Conservation (phyloP, 2,888 invertebrate species). For the Netelia inedita region DNA sequence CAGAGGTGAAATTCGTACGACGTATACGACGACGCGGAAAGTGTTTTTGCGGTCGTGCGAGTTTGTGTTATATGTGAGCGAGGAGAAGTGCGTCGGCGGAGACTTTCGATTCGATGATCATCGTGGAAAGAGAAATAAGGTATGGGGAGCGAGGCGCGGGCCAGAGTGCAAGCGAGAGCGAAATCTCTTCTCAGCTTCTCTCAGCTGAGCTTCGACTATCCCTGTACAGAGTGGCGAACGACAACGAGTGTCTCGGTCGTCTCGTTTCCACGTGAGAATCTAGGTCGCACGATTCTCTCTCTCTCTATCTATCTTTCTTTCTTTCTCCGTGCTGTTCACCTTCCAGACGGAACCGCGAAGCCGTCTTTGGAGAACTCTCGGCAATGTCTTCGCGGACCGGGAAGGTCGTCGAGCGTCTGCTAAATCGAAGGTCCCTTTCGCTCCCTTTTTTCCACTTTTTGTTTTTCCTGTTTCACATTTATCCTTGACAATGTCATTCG, state of each 20-base stretch:
- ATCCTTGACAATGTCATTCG: background rate
- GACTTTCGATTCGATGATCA: slow-evolving; percentile 71
- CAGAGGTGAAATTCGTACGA: slow-evolving; percentile 54
- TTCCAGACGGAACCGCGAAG: slow-evolving; percentile 59
- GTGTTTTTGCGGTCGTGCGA: slow-evolving; percentile 54
- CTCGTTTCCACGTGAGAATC: slow-evolving; percentile 76
- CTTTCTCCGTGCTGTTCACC: slow-evolving; percentile 74
- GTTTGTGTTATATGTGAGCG: slow-evolving; percentile 18
- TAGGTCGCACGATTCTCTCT: slow-evolving; percentile 81
- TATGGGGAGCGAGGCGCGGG: slow-evolving; percentile 6
- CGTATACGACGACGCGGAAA: slow-evolving; percentile 57
- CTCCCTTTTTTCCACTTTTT: slow-evolving; percentile 13
- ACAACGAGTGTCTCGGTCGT: slow-evolving; percentile 51
- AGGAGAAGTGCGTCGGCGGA: slow-evolving; percentile 57
- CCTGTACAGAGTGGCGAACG: slow-evolving; percentile 49
- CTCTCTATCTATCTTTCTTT: background rate
- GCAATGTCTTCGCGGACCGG: slow-evolving; percentile 79
- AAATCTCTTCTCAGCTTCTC: slow-evolving; percentile 33
- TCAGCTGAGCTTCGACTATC: slow-evolving; percentile 51
- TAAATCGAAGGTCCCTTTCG: slow-evolving; percentile 60
- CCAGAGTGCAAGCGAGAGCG: slow-evolving; percentile 49
- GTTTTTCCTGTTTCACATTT: background rate
- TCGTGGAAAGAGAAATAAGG: slow-evolving; percentile 59
- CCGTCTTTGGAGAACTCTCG: slow-evolving; percentile 66
- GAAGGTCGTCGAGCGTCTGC: slow-evolving; percentile 81